phyloP scores from a whole-genome alignment of 2,113 vertebrate species.

The Mustelus asterias region DNA sequence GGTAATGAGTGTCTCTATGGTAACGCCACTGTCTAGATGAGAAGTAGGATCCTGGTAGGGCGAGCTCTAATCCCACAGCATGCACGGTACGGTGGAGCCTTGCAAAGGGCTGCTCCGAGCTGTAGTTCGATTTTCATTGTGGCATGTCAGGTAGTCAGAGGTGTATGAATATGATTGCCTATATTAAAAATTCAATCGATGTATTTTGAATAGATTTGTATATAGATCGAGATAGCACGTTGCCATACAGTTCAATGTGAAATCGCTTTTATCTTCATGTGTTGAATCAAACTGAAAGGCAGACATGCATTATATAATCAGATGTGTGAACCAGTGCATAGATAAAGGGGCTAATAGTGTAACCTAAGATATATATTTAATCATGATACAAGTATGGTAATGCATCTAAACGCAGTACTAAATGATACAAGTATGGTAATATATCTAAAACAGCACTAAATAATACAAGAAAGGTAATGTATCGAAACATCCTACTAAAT shows the following conservation, averaged over 20 bases:
- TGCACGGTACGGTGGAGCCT: neutral
- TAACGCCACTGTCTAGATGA: conserved; percentile 30
- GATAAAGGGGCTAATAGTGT: neutral
- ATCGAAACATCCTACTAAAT: neutral
- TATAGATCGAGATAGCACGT: too few relatives aligned
- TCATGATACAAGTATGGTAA: neutral
- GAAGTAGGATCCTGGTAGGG: conserved; percentile 25
- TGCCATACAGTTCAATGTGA: neutral
- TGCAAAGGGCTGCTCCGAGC: neutral
- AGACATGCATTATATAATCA: neutral
- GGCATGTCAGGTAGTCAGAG: neutral
- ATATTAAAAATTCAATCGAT: neutral
- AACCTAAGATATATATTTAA: neutral
- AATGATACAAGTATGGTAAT: neutral
- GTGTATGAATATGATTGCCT: neutral
- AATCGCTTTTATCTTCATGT: neutral
- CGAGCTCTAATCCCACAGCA: conserved; percentile 29
- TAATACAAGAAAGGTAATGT: neutral
- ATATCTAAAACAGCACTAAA: neutral
- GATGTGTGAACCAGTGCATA: neutral
- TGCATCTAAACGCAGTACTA: neutral
- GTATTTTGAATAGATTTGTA: neutral
- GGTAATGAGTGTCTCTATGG: conserved; percentile 36
- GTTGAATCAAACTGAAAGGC: neutral
- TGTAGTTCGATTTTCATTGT: neutral